A percentile compares a stretch with the other conserved stretches of the same genome.
These are phyloP conservation scores for Catagonus wagneri DNA, from an alignment of 2,113 vertebrate genomes.

Conservation along the genomic window DNA sequence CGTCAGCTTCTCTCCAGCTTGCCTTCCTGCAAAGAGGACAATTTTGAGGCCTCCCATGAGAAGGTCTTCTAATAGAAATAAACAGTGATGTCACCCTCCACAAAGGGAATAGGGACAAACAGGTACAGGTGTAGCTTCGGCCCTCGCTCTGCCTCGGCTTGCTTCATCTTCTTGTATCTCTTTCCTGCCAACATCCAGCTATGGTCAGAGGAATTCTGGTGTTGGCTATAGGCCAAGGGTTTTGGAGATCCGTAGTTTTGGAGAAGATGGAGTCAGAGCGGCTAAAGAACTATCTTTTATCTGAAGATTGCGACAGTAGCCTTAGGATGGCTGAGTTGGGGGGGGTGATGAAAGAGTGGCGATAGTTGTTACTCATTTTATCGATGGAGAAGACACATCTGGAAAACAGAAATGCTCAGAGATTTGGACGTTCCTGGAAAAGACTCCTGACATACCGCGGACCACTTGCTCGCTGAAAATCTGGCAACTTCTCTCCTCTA, in stretches of 20 bases:
- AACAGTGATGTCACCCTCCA: conserved; percentile 77
- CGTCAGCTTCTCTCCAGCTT: conserved; percentile 26
- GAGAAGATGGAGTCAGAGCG: not conserved
- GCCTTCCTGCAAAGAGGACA: conserved; percentile 50
- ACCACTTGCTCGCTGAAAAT: conserved; percentile 21
- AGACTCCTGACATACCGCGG: not conserved
- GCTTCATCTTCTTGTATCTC: not conserved
- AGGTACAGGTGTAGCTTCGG: conserved; percentile 53
- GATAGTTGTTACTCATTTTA: not conserved
- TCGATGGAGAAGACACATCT: not conserved
- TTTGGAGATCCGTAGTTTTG: not conserved
- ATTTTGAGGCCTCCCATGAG: conserved; percentile 63
- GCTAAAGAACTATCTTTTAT: conserved; percentile 23
- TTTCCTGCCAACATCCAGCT: not conserved
- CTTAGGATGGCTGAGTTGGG: not conserved
- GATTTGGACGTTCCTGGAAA: not conserved
- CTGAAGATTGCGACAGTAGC: not conserved
- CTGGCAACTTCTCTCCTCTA: conserved; percentile 39
- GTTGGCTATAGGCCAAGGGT: not conserved
- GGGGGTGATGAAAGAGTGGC: not conserved
- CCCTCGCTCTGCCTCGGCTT: not conserved
- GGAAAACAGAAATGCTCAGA: not conserved
- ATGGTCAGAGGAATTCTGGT: not conserved
- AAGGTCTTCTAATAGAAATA: conserved; percentile 76
- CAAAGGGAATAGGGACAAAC: conserved; percentile 67